Evolutionary conservation across 2,113 vertebrate genomes (phyloP), one percentile per base, ranked within the genome.

Genomic region (Laterallus jamaicensis): DNA sequence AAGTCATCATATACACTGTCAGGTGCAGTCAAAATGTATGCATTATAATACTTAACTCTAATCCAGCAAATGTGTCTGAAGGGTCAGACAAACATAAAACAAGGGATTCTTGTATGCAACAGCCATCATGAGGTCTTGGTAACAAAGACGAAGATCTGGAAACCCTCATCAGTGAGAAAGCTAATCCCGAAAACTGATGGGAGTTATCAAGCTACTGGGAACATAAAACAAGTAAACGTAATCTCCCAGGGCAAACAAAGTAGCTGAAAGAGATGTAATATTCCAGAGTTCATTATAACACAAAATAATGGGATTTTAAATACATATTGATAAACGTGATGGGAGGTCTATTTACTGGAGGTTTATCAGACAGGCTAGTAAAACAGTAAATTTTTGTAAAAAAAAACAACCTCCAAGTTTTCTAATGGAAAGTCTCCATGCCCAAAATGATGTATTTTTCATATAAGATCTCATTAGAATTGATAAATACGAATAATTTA

Each of bases 401-500:
- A 82, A 52, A 3, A 70, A 71, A 78, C 63, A 11, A 15, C 21
- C 49, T 22, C 49, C 49, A 22, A 10, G 9, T 56, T 90, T 90
- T 26, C 15, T 52, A 35, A 37, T 59, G 28, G 26, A 89, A 95
- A 73, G 16, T 68, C 16, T 60, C 28, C 24, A 31, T 42, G 63
- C n/a, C 21, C 49, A 67, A 66, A 4, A 37, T 49, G 31, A 40
- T 73, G 24, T 40, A 76, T 50, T 87, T 92, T 94, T 68, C 77
- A 85, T 77, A 58, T 55, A 82, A 49, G 31, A 31, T 82, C 54
- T 89, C 62, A 76, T 94, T 82, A 74, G 74, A 85, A 69, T 28
- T 76, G 55, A 66, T 89, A 92, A 94, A 91, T 79, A 94, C 58
- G 21, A 89, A 91, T 91, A 87, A 71, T 35, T 91, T 82, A 49